These are phyloP conservation scores for Leucozona laternaria DNA, from an alignment of 2,888 invertebrate genomes.

Conservation along the genomic window DNA sequence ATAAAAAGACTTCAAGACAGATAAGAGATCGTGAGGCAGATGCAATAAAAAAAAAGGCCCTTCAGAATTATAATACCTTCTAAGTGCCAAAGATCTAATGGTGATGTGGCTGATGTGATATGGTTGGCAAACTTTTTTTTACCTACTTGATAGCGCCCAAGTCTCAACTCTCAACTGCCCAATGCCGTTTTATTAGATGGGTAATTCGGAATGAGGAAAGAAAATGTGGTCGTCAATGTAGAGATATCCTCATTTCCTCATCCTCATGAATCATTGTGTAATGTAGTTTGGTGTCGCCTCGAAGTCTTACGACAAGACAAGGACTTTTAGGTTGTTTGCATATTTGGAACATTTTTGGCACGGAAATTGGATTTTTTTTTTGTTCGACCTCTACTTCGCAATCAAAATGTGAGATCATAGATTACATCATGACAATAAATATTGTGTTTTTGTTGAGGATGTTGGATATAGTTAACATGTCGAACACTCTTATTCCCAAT, in stretches of 20 bases:
- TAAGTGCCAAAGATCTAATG: conserved; percentile 9
- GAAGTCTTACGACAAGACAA: neutral
- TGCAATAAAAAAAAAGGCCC: conserved; percentile 47
- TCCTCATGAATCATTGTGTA: neutral
- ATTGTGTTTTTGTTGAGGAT: too few relatives aligned
- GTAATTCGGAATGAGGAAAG: neutral
- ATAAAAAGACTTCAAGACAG: conserved; percentile 18
- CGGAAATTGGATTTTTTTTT: too few relatives aligned
- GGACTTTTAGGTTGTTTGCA: neutral
- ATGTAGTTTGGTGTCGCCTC: neutral
- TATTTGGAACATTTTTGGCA: neutral
- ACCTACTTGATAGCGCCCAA: neutral
- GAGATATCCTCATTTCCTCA: neutral
- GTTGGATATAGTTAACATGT: too few relatives aligned
- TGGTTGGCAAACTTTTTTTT: neutral
- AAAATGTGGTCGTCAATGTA: neutral
- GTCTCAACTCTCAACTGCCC: neutral
- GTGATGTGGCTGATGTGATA: conserved; percentile 19
- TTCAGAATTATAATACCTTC: conserved; percentile 21
- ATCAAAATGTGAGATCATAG: too few relatives aligned
- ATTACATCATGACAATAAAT: too few relatives aligned
- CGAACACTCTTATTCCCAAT: too few relatives aligned
- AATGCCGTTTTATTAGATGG: neutral
- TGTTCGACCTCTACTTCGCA: too few relatives aligned
- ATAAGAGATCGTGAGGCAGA: conserved; percentile 67